phyloP scores from a whole-genome alignment of 2,113 vertebrate genomes.

The Papio anubis region DNA sequence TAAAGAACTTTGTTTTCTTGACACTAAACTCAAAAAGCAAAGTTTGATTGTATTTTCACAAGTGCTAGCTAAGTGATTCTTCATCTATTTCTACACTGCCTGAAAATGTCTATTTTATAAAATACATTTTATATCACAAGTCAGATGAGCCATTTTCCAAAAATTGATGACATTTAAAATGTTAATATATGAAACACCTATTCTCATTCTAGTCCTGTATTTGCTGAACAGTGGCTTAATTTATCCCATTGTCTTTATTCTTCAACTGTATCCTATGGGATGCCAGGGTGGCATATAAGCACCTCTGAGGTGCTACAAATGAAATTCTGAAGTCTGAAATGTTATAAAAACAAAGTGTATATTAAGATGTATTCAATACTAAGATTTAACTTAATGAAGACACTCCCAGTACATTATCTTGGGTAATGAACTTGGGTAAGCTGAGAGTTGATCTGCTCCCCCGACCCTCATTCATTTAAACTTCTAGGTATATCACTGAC shows the following conservation, averaged over 20 bases:
- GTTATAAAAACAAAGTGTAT: not conserved
- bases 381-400: not conserved
- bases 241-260: not conserved
- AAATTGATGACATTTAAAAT: not conserved
- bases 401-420: rapidly evolving
- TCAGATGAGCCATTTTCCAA: not conserved
- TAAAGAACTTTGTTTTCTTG: not conserved
- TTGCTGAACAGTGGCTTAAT: not conserved
- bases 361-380: too few species aligned
- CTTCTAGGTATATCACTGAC: not conserved
- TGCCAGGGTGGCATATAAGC: rapidly evolving
- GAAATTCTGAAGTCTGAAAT: not conserved
- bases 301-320: not conserved
- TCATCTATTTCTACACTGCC: too few species aligned
- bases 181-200: not conserved
- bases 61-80: too few species aligned
- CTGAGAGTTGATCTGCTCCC: not conserved
- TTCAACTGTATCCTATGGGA: not conserved
- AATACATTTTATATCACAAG: not conserved
- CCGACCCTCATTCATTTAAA: rapidly evolving
- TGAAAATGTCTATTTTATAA: rapidly evolving
- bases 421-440: not conserved
- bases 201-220: not conserved
- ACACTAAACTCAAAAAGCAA: not conserved
- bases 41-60: not conserved